phyloP scores from a whole-genome alignment of 2,888 invertebrate genomes.

The Drosophila mayaguana region DNA sequence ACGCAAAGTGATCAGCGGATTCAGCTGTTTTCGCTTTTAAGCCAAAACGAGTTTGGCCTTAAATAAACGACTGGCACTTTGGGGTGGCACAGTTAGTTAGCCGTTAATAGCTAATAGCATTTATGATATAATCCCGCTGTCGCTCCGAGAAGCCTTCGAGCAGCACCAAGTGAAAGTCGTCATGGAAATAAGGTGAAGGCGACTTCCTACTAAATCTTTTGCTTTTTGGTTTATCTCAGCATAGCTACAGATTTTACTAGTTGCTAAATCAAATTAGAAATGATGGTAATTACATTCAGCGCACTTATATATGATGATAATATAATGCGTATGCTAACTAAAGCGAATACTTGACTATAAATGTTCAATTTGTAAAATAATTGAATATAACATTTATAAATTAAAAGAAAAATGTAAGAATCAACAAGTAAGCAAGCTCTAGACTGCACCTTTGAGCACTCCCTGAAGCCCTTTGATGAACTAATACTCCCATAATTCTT shows the following conservation, averaged over 20 bases:
- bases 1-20: neutral
- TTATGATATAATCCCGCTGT: conserved; percentile 12
- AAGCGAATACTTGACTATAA: no score
- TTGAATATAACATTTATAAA: no score
- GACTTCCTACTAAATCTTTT: neutral
- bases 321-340: no score
- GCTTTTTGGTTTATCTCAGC: neutral
- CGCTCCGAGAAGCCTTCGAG: neutral
- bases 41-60: conserved; percentile 65
- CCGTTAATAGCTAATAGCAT: conserved; percentile 20
- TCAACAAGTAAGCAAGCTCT: no score
- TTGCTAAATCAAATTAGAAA: neutral
- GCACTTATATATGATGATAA: no score
- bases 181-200: neutral
- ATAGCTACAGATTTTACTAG: neutral
- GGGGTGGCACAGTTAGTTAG: conserved; percentile 22
- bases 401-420: no score
- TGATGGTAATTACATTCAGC: neutral
- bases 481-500: no score
- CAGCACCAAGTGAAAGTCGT: conserved; percentile 32
- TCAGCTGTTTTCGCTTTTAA: conserved; percentile 57
- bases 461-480: no score
- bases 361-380: no score
- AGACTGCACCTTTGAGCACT: no score
- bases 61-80: conserved; percentile 42